These are phyloP conservation scores for Conomelus anceps DNA, from an alignment of 2,888 invertebrate genomes.

Conservation along the genomic window DNA sequence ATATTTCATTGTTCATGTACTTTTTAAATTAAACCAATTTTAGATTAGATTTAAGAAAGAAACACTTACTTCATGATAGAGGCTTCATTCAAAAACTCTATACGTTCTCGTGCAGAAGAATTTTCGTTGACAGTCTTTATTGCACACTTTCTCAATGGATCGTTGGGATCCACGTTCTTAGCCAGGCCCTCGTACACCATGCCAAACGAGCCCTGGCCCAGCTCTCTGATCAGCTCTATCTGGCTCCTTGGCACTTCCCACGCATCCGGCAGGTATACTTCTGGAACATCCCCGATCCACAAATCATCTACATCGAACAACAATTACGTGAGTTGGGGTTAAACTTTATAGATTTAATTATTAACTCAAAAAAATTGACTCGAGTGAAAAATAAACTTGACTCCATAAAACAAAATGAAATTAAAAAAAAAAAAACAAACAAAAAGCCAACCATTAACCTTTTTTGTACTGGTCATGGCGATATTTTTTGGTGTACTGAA, in stretches of 20 bases:
- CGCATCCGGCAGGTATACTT: slow-evolving; percentile 56
- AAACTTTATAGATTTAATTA: background rate
- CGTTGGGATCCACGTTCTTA: slow-evolving; percentile 35
- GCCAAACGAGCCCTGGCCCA: slow-evolving; percentile 70
- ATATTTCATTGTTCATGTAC: no score
- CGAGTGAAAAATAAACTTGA: background rate
- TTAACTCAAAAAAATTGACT: background rate
- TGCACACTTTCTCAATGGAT: slow-evolving; percentile 51
- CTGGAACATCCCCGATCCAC: no score
- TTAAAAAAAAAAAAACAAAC: no score
- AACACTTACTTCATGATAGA: slow-evolving; percentile 60
- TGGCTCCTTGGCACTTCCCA: slow-evolving; percentile 62
- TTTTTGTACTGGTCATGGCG: no score
- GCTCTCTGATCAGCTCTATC: slow-evolving; percentile 48
- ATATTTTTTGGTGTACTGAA: no score
- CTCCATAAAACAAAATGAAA: no score
- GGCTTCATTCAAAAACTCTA: slow-evolving; percentile 63
- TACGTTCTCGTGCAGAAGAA: slow-evolving; percentile 52
- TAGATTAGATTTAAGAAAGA: no score
- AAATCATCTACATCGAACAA: background rate
- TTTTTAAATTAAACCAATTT: no score
- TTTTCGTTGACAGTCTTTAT: slow-evolving; percentile 57
- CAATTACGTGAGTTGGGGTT: background rate
- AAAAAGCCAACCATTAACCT: no score
- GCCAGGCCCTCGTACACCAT: slow-evolving; percentile 59